phyloP scores from a whole-genome alignment of 2,797 vertebrate species.

The Chiroxiphia lanceolata region DNA sequence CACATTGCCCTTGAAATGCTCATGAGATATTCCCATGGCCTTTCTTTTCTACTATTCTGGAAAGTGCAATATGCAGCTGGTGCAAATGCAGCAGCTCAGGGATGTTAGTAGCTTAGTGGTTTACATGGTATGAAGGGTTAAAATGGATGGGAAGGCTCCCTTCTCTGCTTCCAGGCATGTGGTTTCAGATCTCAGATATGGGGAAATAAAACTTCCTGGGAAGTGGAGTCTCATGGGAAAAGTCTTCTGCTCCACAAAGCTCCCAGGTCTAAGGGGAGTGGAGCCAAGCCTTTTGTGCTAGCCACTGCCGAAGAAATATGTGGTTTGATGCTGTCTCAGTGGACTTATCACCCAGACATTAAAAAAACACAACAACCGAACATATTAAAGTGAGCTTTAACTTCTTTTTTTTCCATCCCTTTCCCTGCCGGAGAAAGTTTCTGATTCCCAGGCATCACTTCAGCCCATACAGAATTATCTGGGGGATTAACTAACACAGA shows the following conservation, averaged over 20 bases:
- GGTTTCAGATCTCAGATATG: background rate
- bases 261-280: background rate
- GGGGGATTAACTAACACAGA: background rate
- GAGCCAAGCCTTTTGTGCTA: background rate
- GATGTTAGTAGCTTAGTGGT: background rate
- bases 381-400: background rate
- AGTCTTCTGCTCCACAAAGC: background rate
- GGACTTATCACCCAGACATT: background rate
- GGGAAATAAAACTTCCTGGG: conserved; percentile 1
- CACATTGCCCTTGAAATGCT: background rate
- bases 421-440: background rate
- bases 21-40: background rate
- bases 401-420: background rate
- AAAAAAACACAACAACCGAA: background rate
- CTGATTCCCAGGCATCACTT: conserved; percentile 5
- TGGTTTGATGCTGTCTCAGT: background rate
- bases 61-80: background rate
- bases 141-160: background rate
- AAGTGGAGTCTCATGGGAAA: background rate
- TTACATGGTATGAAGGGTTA: background rate
- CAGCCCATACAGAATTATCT: conserved; percentile 2
- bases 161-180: background rate
- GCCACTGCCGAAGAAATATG: background rate
- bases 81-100: background rate
- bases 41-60: background rate